Evolutionary conservation across 2,113 vertebrate genomes (phyloP).

Genomic region (Tetrax tetrax): DNA sequence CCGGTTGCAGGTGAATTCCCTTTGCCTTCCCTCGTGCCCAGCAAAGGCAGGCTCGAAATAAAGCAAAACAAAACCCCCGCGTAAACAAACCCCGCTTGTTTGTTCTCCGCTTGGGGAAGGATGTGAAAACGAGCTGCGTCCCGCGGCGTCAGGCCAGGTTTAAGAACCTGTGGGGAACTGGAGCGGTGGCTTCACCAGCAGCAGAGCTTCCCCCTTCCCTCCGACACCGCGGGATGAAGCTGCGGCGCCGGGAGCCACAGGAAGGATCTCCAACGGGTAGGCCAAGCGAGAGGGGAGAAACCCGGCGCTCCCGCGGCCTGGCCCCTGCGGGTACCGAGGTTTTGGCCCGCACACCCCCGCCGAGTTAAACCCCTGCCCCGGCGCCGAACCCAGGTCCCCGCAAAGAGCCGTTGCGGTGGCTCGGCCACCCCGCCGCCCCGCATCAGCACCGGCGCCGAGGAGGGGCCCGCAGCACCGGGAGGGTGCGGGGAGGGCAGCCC

Average conservation of each 20-base stretch:
- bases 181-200: background rate
- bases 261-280: rapidly evolving
- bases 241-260: rapidly evolving
- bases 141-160: background rate
- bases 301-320: too few relatives aligned
- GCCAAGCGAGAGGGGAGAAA: too few relatives aligned
- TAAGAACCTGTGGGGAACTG: background rate
- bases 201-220: background rate
- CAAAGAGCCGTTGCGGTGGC: background rate
- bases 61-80: background rate
- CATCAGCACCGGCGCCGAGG: background rate
- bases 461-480: background rate
- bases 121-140: rapidly evolving
- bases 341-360: background rate
- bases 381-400: background rate
- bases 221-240: rapidly evolving
- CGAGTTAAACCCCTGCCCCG: too few relatives aligned
- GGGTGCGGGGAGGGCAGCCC: too few relatives aligned
- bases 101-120: background rate
- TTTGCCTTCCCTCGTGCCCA: background rate
- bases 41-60: background rate
- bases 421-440: background rate
- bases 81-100: background rate
- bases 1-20: background rate
- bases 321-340: background rate